A percentile compares a stretch with the other conserved stretches of the same genome.
phyloP scores from a whole-genome alignment of 2,797 vertebrate genomes.

The Adelosebastes latens region DNA sequence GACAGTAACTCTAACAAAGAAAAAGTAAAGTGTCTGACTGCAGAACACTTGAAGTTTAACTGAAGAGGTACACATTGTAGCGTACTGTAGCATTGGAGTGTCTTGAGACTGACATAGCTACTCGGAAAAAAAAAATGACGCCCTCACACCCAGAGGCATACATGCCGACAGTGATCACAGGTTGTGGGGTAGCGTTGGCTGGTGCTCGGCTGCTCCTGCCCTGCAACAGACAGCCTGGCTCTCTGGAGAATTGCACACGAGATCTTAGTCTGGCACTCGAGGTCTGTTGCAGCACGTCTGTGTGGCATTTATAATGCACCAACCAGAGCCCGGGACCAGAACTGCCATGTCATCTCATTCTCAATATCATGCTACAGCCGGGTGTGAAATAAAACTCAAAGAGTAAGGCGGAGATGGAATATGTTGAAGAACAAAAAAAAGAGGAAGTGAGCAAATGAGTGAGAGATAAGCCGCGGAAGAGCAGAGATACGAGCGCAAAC shows the following conservation, averaged over 20 bases:
- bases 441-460: conserved; percentile 40
- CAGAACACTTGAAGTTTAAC: conserved; percentile 14
- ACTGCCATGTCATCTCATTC: conserved; percentile 69
- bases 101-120: conserved; percentile 25
- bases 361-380: conserved; percentile 45
- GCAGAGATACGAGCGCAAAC: conserved; percentile 35
- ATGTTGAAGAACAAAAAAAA: background rate
- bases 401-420: background rate
- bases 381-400: conserved; percentile 47
- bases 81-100: background rate
- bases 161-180: conserved; percentile 39
- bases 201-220: conserved; percentile 29
- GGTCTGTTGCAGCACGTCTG: conserved; percentile 49
- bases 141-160: conserved; percentile 39
- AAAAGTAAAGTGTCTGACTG: conserved; percentile 6
- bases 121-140: conserved; percentile 1
- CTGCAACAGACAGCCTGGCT: conserved; percentile 52
- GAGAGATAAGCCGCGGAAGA: conserved; percentile 22
- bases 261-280: conserved; percentile 47
- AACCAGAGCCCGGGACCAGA: conserved; percentile 51
- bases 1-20: background rate
- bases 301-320: conserved; percentile 63
- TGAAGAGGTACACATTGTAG: background rate
- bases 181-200: conserved; percentile 14
- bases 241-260: conserved; percentile 39